Evolutionary conservation across 1,140 invertebrate species (phyloP), one percentile per base, ranked within the genome.

Genomic region (Ctenoplectra terminalis): DNA sequence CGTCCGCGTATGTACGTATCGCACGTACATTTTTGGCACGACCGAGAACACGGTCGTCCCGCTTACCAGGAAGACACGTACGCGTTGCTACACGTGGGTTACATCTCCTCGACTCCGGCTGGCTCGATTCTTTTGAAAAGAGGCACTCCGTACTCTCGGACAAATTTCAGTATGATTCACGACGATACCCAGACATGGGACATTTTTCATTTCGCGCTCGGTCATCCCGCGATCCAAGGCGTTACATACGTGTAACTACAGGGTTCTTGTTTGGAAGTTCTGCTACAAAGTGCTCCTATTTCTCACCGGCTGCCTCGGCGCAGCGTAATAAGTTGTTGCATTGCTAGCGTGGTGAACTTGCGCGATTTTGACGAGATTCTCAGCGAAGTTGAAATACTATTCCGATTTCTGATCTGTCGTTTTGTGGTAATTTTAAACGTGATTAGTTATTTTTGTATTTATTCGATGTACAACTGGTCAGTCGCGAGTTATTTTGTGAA

Each of bases 1-100:
- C 54, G 26, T 46, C 60, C 81, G 61, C 76, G 60, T 72, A 66
- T 43, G 60, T 80, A 67, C 34, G 52, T 87, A 84, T 87, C 82
- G 81, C 75, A 81, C 74, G 82, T 87, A 73, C 87, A 86, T 88
- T 87, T 87, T 88, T 87, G 87, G 87, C 84, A 81, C 74, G 70
- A 40, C 20, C 34, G 77, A 72, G 79, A 74, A 70, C 81, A 79
- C 31, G 60, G 66, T 11, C 67, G 56, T 8, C 43, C 54, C 63
- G 81, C 31, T 83, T 66, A 61, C 72, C 54, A 43, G 7, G 31
- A 58, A 82, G 74, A 84, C 84, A 86, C 81, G 86, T 84, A 86
- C 73, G 66, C 58, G 52, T 29, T 26, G 29, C 46, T 70, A 71
- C 74, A 54, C 78, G 71, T 60, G 60, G 40, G 66, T 66, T 78